Conservation (phyloP, 53 echinoderm and acorn worm genomes). For the Pentamera pediparva region DNA sequence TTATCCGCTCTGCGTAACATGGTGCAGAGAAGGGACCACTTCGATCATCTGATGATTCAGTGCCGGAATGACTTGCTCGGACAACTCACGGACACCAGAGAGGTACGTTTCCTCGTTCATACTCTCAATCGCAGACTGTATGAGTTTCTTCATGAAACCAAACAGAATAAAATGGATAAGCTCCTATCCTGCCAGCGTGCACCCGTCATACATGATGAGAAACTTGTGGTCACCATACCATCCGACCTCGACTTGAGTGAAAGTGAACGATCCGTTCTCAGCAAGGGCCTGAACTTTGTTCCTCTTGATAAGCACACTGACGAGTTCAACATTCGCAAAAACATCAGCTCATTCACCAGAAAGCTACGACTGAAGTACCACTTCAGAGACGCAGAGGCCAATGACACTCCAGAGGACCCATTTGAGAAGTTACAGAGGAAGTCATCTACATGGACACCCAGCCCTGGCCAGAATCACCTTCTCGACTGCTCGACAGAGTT, state of each 20-base stretch:
- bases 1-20: not conserved
- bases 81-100: not conserved
- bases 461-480: not conserved
- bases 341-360: conserved; percentile 5
- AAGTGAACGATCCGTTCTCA: conserved; percentile 12
- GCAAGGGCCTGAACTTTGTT: conserved; percentile 35
- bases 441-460: not conserved
- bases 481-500: not conserved
- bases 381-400: not conserved
- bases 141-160: not conserved
- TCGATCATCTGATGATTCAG: not conserved
- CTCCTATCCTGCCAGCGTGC: not conserved
- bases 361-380: conserved; percentile 2
- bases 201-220: not conserved
- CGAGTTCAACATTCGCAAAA: not conserved
- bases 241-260: conserved; percentile 1
- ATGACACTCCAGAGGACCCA: not conserved
- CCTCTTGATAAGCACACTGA: not conserved
- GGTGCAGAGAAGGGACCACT: not conserved
- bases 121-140: not conserved
- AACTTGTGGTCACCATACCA: conserved; percentile 27
- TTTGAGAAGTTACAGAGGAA: not conserved
- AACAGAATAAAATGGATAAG: not conserved
- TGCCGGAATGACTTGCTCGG: not conserved
- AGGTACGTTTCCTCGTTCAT: not conserved